Conservation (phyloP, 1,140 invertebrate genomes). For the Zelostemma sp. region DNA sequence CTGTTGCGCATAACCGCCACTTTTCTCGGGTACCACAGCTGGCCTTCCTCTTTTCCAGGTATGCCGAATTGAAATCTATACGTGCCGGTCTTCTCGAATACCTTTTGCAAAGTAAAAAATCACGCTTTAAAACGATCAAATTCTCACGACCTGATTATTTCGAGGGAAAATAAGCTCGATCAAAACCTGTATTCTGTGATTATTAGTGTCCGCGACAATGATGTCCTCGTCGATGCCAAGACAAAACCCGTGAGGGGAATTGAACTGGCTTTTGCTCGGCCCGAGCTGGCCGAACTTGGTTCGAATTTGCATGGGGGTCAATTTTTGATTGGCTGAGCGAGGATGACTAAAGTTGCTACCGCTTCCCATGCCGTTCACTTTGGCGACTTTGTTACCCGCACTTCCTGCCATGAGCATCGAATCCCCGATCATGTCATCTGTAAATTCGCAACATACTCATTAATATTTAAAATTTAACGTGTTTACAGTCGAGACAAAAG, state of each 20-base stretch:
- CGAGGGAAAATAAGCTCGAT: conserved; percentile 8
- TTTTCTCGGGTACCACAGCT: conserved; percentile 96
- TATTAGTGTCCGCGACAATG: conserved; percentile 96
- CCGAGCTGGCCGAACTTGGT: conserved; percentile 95
- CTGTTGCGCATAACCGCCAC: conserved; percentile 91
- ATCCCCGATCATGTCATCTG: conserved; percentile 64
- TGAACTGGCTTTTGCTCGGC: conserved; percentile 92
- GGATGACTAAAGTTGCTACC: conserved; percentile 72
- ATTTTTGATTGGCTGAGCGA: conserved; percentile 75
- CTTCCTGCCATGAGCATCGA: conserved; percentile 63
- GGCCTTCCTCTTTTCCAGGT: conserved; percentile 93
- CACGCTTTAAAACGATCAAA: background rate
- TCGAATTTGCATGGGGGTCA: conserved; percentile 87
- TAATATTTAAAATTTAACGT: too few relatives aligned
- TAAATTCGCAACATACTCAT: too few relatives aligned
- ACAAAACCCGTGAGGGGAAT: conserved; percentile 97
- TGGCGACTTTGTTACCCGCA: conserved; percentile 54
- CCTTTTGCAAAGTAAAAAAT: background rate
- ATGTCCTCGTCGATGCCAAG: conserved; percentile 94
- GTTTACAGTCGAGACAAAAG: too few relatives aligned
- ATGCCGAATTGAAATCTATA: conserved; percentile 80
- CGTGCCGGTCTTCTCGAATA: background rate
- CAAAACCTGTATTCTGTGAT: conserved; percentile 90
- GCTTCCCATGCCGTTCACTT: conserved; percentile 58
- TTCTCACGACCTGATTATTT: conserved; percentile 1